phyloP scores from a whole-genome alignment of 2,113 vertebrate genomes.

The Isurus oxyrinchus region DNA sequence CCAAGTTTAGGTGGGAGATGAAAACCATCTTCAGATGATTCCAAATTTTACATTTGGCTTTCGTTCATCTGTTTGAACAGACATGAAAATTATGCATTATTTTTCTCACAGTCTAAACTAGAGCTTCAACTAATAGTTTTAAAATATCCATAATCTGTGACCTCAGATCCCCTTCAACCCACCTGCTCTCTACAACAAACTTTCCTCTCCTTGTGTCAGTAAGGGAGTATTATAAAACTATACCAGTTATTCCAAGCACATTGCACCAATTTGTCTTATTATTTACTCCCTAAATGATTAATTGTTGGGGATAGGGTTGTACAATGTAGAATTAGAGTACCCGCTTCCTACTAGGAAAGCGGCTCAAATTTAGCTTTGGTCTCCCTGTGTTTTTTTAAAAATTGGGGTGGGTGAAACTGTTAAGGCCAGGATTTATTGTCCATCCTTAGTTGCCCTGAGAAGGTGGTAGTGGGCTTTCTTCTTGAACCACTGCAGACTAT shows the following conservation, averaged over 20 bases:
- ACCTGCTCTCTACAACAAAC: no score
- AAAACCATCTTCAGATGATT: slow-evolving; percentile 22
- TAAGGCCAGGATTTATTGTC: not conserved
- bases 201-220: not conserved
- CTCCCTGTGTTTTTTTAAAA: not conserved
- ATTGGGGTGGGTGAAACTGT: not conserved
- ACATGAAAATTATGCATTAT: not conserved
- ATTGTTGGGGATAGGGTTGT: not conserved
- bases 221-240: not conserved
- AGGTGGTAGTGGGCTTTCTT: not conserved
- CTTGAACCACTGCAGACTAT: not conserved
- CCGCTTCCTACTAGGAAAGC: not conserved
- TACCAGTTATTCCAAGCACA: not conserved
- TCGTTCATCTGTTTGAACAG: not conserved
- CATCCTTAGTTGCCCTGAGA: not conserved
- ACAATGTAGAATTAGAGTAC: not conserved
- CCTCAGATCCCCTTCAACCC: not conserved
- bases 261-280: not conserved
- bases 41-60: slow-evolving; percentile 28
- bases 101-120: not conserved
- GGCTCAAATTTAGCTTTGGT: not conserved
- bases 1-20: slow-evolving; percentile 11
- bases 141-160: slow-evolving; percentile 13
- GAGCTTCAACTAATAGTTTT: not conserved
- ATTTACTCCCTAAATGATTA: not conserved